phyloP scores from a whole-genome alignment of 2,113 vertebrate species.

The Ctenodactylus gundi region DNA sequence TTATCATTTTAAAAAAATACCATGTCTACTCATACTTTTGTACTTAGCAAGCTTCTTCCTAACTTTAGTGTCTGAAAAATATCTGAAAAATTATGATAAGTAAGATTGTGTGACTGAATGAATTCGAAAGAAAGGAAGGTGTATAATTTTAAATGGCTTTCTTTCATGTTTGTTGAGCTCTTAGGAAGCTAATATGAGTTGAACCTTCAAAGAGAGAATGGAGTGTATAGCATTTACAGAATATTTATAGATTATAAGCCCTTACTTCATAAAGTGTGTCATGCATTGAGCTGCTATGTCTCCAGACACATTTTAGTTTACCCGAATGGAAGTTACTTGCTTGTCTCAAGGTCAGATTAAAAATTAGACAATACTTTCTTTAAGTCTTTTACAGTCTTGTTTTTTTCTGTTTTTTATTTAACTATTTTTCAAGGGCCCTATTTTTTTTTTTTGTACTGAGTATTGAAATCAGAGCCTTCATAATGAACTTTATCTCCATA shows the following conservation, averaged over 20 bases:
- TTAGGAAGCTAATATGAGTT: background rate
- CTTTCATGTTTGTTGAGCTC: background rate
- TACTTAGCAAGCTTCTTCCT: background rate
- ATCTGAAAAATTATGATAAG: background rate
- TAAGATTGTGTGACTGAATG: background rate
- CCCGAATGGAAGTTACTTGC: background rate
- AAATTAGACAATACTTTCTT: background rate
- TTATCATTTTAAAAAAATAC: background rate
- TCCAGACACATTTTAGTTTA: background rate
- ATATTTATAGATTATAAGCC: background rate
- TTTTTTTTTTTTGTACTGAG: background rate
- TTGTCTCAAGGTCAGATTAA: background rate
- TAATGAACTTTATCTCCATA: background rate
- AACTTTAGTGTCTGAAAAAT: background rate
- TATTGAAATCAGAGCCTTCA: too few species aligned
- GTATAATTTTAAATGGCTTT: background rate
- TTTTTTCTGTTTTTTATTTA: background rate
- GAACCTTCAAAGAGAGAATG: background rate
- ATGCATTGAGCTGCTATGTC: too few species aligned
- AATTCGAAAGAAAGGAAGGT: background rate
- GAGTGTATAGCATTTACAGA: background rate
- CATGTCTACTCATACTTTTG: background rate
- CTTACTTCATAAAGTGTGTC: background rate
- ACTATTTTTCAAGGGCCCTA: background rate
- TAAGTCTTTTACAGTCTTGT: background rate